phyloP scores from a whole-genome alignment of 2,888 invertebrate genomes.

The Cheilosia vernalis region DNA sequence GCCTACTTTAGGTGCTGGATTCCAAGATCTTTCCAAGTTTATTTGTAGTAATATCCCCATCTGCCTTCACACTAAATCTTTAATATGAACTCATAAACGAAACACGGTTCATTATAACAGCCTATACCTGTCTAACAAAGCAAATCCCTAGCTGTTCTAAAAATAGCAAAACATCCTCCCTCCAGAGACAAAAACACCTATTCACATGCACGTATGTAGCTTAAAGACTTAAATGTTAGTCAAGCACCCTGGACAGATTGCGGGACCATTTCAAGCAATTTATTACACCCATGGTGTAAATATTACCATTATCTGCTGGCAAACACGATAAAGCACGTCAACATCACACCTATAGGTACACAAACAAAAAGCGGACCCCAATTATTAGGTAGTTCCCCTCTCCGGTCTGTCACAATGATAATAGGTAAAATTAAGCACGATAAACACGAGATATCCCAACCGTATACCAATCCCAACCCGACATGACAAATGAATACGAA shows the following conservation, averaged over 20 bases:
- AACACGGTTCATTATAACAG: neutral
- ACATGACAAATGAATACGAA: conserved; percentile 69
- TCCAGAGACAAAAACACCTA: neutral
- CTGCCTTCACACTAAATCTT: neutral
- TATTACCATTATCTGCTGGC: conserved; percentile 62
- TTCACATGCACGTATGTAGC: conserved; percentile 5
- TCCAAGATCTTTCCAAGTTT: no score
- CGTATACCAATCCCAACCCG: conserved; percentile 42
- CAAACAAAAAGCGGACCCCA: neutral
- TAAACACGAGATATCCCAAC: conserved; percentile 46
- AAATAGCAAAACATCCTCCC: neutral
- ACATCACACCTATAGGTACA: conserved; percentile 36
- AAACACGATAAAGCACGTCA: conserved; percentile 69
- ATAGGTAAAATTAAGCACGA: conserved; percentile 58
- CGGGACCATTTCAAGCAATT: conserved; percentile 56
- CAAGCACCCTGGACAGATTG: conserved; percentile 38
- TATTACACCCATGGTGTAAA: conserved; percentile 68
- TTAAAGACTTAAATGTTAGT: conserved; percentile 26
- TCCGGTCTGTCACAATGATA: conserved; percentile 55
- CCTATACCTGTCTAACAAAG: neutral
- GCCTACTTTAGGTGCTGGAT: no score
- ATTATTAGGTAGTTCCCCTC: neutral
- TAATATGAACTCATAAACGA: neutral
- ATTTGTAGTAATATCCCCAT: neutral
- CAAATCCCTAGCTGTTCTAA: neutral